Base-by-base conservation (phyloP, 2,888 invertebrate genomes). In the Venusia cambrica region DNA sequence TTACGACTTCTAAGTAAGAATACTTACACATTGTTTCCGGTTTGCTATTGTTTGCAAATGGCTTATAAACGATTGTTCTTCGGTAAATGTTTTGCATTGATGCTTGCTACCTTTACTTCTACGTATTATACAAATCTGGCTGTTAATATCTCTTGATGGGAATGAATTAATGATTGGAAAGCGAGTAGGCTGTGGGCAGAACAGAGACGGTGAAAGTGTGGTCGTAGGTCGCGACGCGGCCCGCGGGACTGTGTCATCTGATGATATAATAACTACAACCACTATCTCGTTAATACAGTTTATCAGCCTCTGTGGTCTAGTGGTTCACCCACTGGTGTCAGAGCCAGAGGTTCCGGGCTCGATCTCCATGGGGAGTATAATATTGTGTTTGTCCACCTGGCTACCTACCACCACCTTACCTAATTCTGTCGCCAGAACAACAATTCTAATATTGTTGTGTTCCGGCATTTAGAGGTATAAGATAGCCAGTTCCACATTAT, bases 21-120 rank as follows among this genome's bases (percentile, higher is more conserved):
- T n/a, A n/a, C n/a, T n/a, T n/a, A 48, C 33, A 48, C 39, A 63
- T 67, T 60, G 64, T 76, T 76, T 78, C 66, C 73, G 66, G 63
- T 51, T 55, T 36, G 43, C 55, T 67, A 79, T 77, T 81, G 77
- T 80, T 75, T 72, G 70, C 62, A 69, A 79, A 77, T 77, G 71
- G 68, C 52, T 70, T 63, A 62, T 59, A 56, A 51, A 57, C 43
- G 56, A 55, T 55, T 54, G 56, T 59, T 55, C 51, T 57, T 48
- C 45, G 51, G 51, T 56, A 43, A 47, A 50, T 52, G 40, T 40
- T 41, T 54, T 50, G 38, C 14, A 25, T 43, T 33, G 41, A 38
- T 51, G 28, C 44, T 17, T 51, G 28, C 44, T 17, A 45, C 19
- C 38, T 33, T 26, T 40, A 33, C 39, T 35, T 32, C 35, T 33